These are phyloP conservation scores for Parus major DNA, from an alignment of 2,113 vertebrate species.

Conservation along the genomic window DNA sequence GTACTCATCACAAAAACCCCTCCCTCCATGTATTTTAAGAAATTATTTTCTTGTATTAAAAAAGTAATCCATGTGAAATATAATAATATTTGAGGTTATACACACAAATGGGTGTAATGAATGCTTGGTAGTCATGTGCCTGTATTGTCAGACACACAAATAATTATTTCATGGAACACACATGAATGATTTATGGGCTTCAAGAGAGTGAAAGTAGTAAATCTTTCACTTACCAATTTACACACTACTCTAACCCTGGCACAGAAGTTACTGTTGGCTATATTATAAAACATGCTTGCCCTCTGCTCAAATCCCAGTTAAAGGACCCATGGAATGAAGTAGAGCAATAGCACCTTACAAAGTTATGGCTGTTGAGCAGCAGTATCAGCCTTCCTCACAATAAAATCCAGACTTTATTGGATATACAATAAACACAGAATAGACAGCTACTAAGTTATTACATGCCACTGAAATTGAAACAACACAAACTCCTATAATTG, in stretches of 20 bases:
- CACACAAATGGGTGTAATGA: not conserved
- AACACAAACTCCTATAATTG: not conserved
- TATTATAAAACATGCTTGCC: not conserved
- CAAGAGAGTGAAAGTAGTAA: not conserved
- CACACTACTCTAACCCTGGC: not conserved
- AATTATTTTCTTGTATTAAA: not conserved
- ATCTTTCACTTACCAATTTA: not conserved
- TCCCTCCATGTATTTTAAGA: not conserved
- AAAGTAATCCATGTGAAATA: not conserved
- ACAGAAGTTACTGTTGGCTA: not conserved
- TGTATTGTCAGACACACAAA: not conserved
- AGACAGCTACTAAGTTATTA: not conserved
- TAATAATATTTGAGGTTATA: not conserved
- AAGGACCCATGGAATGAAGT: not conserved
- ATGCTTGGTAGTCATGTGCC: not conserved
- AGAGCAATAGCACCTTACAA: not conserved
- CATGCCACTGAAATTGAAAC: not conserved
- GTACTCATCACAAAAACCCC: not conserved
- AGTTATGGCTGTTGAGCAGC: not conserved
- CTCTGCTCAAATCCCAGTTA: not conserved
- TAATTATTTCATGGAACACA: not conserved
- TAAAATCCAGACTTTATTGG: not conserved
- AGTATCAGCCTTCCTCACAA: not conserved
- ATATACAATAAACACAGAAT: not conserved
- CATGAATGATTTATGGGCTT: not conserved